Percentiles rank a stretch among this genome's conserved stretches.
Evolutionary conservation across 1,140 invertebrate species (phyloP).

Genomic region (Bombus waltoni): DNA sequence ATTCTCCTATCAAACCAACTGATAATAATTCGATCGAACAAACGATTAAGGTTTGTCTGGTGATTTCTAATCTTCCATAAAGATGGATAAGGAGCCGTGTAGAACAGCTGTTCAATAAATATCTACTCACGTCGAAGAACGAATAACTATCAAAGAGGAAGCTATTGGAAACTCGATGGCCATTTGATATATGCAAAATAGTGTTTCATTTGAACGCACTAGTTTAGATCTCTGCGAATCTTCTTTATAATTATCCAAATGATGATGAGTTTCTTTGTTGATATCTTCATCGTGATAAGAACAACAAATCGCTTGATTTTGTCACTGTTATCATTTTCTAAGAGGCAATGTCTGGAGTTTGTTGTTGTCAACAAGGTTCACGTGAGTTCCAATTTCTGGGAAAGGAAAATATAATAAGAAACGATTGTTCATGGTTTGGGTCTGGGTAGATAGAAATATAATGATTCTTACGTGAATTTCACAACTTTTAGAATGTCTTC

Average conservation of each 20-base stretch:
- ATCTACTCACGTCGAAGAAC: not conserved
- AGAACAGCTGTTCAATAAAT: not conserved
- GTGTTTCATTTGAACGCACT: not conserved
- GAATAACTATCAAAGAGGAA: not conserved
- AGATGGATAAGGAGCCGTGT: not conserved
- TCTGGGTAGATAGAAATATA: not conserved
- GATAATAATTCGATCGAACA: not conserved
- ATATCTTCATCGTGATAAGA: not conserved
- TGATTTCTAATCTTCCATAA: not conserved
- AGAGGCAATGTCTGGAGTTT: not conserved
- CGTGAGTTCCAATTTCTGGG: not conserved
- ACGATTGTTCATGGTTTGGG: not conserved
- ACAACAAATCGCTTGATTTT: not conserved
- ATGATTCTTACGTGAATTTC: not conserved
- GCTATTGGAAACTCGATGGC: not conserved
- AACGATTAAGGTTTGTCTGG: not conserved
- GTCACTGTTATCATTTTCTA: not conserved
- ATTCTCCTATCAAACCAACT: not conserved
- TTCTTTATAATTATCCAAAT: too few relatives aligned
- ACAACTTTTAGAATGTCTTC: not conserved
- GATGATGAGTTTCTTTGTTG: not conserved
- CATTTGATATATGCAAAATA: not conserved
- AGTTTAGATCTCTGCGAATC: not conserved
- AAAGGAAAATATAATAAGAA: not conserved
- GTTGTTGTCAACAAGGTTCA: not conserved